These are phyloP conservation scores for Brachymystax lenok DNA, from an alignment of 2,797 vertebrate genomes.

Conservation along the genomic window DNA sequence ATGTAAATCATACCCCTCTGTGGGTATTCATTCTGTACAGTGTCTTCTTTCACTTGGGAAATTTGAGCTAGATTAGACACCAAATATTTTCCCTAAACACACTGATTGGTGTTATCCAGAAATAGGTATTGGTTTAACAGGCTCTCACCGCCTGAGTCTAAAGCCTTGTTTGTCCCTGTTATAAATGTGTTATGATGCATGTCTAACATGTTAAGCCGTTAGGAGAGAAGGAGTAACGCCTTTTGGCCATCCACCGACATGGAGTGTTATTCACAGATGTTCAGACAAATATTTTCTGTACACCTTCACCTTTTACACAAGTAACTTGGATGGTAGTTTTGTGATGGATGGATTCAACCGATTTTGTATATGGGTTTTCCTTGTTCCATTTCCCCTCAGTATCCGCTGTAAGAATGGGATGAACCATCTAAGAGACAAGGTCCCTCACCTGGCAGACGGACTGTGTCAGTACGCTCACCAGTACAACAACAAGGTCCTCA, in stretches of 20 bases:
- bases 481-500: slow-evolving; percentile 84
- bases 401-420: slow-evolving; percentile 83
- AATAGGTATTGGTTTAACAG: not conserved
- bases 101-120: not conserved
- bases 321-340: no score
- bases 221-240: not conserved
- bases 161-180: not conserved
- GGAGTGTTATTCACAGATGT: no score
- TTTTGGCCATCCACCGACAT: not conserved
- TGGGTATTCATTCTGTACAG: not conserved
- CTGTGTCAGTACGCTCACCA: slow-evolving; percentile 81
- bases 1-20: not conserved
- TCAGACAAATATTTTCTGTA: no score
- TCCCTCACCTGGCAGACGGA: slow-evolving; percentile 75
- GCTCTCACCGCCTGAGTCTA: not conserved
- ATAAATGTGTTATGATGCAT: not conserved
- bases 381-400: slow-evolving; percentile 51
- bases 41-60: not conserved
- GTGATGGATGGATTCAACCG: not conserved
- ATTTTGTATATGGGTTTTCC: no score
- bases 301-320: no score
- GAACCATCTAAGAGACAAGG: slow-evolving; percentile 79
- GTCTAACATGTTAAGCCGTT: no score
- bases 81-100: not conserved
- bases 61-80: not conserved